Base-by-base conservation (phyloP, 2,888 invertebrate genomes). In the Temnothorax ravouxi region DNA sequence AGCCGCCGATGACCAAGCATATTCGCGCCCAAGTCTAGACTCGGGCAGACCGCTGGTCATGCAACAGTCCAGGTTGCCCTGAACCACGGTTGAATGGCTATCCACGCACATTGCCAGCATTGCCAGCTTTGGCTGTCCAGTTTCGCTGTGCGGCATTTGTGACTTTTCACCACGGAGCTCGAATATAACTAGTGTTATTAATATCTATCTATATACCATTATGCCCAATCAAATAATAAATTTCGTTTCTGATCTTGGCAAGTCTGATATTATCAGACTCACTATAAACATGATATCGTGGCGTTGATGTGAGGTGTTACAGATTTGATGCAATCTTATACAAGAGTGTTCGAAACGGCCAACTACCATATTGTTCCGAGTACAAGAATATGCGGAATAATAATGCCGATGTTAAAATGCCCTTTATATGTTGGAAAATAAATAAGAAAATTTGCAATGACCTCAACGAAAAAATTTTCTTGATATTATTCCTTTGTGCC, bases 1-100 rank as follows among this genome's bases (percentile, higher is more conserved):
- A 83, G 86, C 85, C 88, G 85, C 85, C 82, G 89, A 90, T 90
- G 90, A 90, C 87, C 86, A 79, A 74, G 90, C 90, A 79, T 34
- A 88, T 90, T 90, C 77, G 61, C 80, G 72, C 82, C 38, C 79
- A 54, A 85, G 87, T 87, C 88, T 84, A 90, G 87, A 86, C 87
- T 85, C 85, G 80, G 61, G 41, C 56, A 74, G 83, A 83, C 80
- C 84, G 74, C 77, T 52, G 85, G 84, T 84, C 86, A 74, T 79
- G 66, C 66, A 82, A 64, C 72, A 81, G 62, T 85, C 69, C 83
- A 79, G 75, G 82, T 79, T 82, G 75, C 54, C 77, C 72, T 75
- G 66, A 80, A 80, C 84, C 72, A 74, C 84, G 87, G 76, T 81
- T 74, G 76, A 76, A 62, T 85, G 83, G 69, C 61, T 77, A 52